Percentiles rank a stretch among this genome's conserved stretches.
phyloP scores from a whole-genome alignment of 2,888 invertebrate species.

The Hirtodrosophila alboralis region DNA sequence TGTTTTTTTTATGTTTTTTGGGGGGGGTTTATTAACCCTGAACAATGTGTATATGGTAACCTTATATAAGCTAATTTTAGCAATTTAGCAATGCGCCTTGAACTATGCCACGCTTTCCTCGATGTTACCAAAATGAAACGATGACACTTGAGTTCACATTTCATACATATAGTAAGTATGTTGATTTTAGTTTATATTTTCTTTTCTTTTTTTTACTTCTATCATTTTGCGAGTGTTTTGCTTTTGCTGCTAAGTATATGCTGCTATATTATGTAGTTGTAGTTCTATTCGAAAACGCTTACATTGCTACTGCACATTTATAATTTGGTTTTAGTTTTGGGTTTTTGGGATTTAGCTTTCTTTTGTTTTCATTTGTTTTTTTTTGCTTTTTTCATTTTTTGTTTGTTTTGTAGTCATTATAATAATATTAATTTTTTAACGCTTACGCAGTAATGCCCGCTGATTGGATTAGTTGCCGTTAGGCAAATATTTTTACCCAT shows the following conservation, averaged over 20 bases:
- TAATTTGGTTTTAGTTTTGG: conserved; percentile 41
- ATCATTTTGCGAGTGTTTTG: conserved; percentile 50
- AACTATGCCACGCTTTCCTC: conserved; percentile 56
- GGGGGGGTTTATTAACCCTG: conserved; percentile 22
- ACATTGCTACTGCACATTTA: conserved; percentile 76
- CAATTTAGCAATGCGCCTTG: conserved; percentile 59
- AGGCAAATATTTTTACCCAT: conserved; percentile 11
- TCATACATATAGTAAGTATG: conserved; percentile 2
- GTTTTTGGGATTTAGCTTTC: conserved; percentile 30
- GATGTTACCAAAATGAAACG: conserved; percentile 34
- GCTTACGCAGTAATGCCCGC: conserved; percentile 60
- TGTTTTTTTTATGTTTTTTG: no score
- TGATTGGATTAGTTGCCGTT: conserved; percentile 53
- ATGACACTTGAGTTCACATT: conserved; percentile 34
- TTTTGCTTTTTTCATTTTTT: conserved; percentile 17
- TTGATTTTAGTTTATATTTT: conserved; percentile 23
- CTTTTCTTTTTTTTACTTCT: conserved; percentile 20
- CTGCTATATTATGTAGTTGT: conserved; percentile 62
- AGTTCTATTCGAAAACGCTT: conserved; percentile 75
- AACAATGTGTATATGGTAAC: conserved; percentile 27
- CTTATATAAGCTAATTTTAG: conserved; percentile 56
- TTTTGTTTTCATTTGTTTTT: conserved; percentile 23
- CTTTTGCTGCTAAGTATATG: conserved; percentile 59
- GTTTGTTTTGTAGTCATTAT: conserved; percentile 55
- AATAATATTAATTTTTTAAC: conserved; percentile 67